Evolutionary conservation across 1,140 invertebrate species (phyloP).

Genomic region (Melipona quadrifasciata): DNA sequence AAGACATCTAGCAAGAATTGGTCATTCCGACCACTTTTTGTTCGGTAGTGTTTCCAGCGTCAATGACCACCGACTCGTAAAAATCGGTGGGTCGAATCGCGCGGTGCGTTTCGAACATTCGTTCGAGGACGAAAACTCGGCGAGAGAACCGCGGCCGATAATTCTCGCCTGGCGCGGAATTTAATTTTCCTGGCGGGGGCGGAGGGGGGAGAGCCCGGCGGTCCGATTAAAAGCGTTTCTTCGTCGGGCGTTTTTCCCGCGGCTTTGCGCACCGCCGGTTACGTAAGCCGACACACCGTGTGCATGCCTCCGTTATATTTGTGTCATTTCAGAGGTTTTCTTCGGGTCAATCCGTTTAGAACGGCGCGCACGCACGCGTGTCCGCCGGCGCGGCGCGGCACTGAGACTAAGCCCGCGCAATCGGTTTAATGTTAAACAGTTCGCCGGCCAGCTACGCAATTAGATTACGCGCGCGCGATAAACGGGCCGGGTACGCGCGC

Average conservation of each 20-base stretch:
- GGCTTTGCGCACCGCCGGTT: constrained; percentile 34
- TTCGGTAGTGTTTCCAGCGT: too few species aligned
- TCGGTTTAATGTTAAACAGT: constrained; percentile 50
- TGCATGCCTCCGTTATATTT: constrained; percentile 77
- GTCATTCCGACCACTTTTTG: too few species aligned
- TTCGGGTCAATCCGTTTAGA: constrained; percentile 81
- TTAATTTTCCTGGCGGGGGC: neutral
- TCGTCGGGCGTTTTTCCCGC: neutral
- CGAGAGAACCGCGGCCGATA: neutral
- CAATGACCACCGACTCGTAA: too few species aligned
- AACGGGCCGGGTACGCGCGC: constrained; percentile 10
- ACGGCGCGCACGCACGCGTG: constrained; percentile 52
- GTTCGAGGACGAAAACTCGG: too few species aligned
- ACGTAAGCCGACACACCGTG: constrained; percentile 63
- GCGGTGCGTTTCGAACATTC: neutral
- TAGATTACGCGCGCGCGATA: constrained; percentile 45
- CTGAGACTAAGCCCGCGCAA: constrained; percentile 18
- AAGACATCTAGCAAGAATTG: too few species aligned
- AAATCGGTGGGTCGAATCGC: too few species aligned
- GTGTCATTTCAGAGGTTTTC: constrained; percentile 82
- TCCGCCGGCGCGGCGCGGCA: neutral
- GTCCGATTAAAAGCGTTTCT: constrained; percentile 3
- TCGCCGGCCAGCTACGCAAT: constrained; percentile 36
- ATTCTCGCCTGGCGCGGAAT: neutral
- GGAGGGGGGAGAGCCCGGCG: too few species aligned